Evolutionary conservation across 1,140 invertebrate species (phyloP).

Genomic region (Bacillus rossius): DNA sequence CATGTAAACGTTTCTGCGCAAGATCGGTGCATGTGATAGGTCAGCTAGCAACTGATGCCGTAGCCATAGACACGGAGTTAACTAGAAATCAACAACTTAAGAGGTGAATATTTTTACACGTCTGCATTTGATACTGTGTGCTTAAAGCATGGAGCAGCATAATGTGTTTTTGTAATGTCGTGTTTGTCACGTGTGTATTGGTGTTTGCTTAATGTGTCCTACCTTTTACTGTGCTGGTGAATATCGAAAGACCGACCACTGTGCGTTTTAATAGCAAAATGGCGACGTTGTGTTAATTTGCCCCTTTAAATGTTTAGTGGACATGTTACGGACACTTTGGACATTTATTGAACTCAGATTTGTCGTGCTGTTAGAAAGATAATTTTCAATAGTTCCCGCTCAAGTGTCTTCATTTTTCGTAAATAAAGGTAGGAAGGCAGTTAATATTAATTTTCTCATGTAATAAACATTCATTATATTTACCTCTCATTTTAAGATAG

Average conservation of each 20-base stretch:
- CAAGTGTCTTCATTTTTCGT: too few species aligned
- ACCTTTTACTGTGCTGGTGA: background rate
- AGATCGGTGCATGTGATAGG: background rate
- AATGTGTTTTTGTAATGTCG: slow-evolving; percentile 7
- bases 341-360: too few species aligned
- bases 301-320: too few species aligned
- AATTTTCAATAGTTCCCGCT: too few species aligned
- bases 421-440: too few species aligned
- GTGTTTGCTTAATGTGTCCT: background rate
- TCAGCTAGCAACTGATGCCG: slow-evolving; percentile 23
- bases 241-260: slow-evolving; percentile 9
- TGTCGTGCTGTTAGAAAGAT: too few species aligned
- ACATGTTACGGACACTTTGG: too few species aligned
- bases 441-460: too few species aligned
- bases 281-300: slow-evolving; percentile 17
- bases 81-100: slow-evolving; percentile 19
- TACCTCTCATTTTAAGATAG: too few species aligned
- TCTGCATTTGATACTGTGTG: slow-evolving; percentile 7
- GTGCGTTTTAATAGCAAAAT: slow-evolving; percentile 17
- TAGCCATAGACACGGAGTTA: slow-evolving; percentile 22
- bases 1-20: too few species aligned
- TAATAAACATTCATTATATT: too few species aligned
- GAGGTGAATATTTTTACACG: slow-evolving; percentile 18
- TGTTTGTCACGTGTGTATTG: slow-evolving; percentile 6
- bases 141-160: slow-evolving; percentile 8